Conservation (phyloP, 2,797 vertebrate species). For the Carapus acus region DNA sequence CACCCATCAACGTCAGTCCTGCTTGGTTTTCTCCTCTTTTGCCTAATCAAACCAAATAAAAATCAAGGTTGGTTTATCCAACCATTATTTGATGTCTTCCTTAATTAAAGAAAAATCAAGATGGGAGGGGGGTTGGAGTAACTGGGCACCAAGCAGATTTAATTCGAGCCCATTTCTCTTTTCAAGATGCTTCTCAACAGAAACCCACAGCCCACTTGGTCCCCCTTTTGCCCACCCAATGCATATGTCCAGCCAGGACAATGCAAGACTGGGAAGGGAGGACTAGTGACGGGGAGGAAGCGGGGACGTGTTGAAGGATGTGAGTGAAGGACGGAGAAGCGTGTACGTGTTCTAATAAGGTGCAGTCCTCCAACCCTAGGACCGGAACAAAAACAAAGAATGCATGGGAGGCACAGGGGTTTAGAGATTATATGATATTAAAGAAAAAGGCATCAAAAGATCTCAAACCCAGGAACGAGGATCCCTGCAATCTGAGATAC, state of each 20-base stretch:
- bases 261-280: slow-evolving; percentile 23
- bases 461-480: background rate
- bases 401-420: slow-evolving; percentile 9
- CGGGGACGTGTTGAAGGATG: slow-evolving; percentile 40
- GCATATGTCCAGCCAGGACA: slow-evolving; percentile 38
- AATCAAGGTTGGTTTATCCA: slow-evolving; percentile 65
- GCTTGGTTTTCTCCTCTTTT: slow-evolving; percentile 55
- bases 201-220: slow-evolving; percentile 40
- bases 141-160: slow-evolving; percentile 60
- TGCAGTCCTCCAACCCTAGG: slow-evolving; percentile 60
- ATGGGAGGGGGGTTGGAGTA: slow-evolving; percentile 48
- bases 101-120: slow-evolving; percentile 65
- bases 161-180: slow-evolving; percentile 31
- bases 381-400: slow-evolving; percentile 48
- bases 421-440: background rate
- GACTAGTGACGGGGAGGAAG: slow-evolving; percentile 28
- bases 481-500: slow-evolving; percentile 19
- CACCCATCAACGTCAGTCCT: slow-evolving; percentile 56
- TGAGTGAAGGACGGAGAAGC: slow-evolving; percentile 58
- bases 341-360: slow-evolving; percentile 57
- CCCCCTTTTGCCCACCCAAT: slow-evolving; percentile 19
- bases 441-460: slow-evolving; percentile 7
- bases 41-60: slow-evolving; percentile 70
- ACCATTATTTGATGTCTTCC: slow-evolving; percentile 49
- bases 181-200: slow-evolving; percentile 58